Percentiles rank a stretch among this genome's conserved stretches.
phyloP scores from a whole-genome alignment of 2,797 vertebrate genomes.

The Petrocephalus schoutedeni region DNA sequence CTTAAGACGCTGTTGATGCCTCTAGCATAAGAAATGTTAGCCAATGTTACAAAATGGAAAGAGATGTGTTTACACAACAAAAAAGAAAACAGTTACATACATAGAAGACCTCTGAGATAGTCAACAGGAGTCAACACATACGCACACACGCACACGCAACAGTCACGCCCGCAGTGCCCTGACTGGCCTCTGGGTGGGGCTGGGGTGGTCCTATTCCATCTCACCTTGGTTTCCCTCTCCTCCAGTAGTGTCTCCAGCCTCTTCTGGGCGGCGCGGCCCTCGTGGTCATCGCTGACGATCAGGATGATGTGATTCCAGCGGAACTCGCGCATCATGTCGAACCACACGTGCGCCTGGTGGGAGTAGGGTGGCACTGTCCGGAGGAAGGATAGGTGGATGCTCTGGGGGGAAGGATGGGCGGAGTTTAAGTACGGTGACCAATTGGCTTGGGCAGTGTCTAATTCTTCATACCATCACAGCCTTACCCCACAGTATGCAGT shows the following conservation, averaged over 20 bases:
- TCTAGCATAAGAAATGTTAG: conserved; percentile 77
- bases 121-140: conserved; percentile 35
- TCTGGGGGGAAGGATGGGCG: conserved; percentile 60
- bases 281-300: conserved; percentile 95
- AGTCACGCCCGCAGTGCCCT: conserved; percentile 28
- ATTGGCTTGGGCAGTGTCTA: background rate
- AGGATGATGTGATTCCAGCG: conserved; percentile 98
- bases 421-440: background rate
- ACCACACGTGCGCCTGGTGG: conserved; percentile 97
- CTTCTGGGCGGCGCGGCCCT: conserved; percentile 95
- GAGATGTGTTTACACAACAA: conserved; percentile 90
- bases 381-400: conserved; percentile 95
- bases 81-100: conserved; percentile 78
- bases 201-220: conserved; percentile 40
- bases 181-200: background rate
- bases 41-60: conserved; percentile 91
- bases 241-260: conserved; percentile 95
- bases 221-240: conserved; percentile 97
- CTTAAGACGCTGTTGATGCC: conserved; percentile 89
- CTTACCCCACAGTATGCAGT: background rate
- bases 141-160: conserved; percentile 33
- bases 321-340: conserved; percentile 97
- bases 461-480: background rate
- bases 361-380: conserved; percentile 96
- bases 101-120: conserved; percentile 58